Base-by-base conservation (phyloP, 2,888 invertebrate species). In the Ariolimax columbianus region DNA sequence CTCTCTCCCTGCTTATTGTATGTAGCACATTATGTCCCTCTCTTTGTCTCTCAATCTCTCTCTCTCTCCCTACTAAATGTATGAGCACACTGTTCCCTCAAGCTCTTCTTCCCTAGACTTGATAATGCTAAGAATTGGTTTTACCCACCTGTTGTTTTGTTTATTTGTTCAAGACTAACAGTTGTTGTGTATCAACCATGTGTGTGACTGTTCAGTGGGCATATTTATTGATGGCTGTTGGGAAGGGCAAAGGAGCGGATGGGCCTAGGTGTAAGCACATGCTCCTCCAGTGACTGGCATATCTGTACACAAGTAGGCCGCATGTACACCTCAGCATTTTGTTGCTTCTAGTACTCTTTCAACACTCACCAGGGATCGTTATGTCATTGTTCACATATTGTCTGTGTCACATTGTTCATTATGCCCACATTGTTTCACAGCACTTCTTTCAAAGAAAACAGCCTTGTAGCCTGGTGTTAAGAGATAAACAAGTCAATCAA, bases 291-390 rank as follows among this genome's bases (percentile, higher is more conserved):
- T 77, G 51, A 55, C 1, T 59, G 38, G 73, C 75, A 63, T 82
- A 38, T 84, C 55, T 79, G 68, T 73, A 77, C 84, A 84, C 84
- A 43, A 55, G n/a, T 84, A 84, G 84, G 38, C 33, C 36, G 85
- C 85, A 85, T 85, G 85, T 63, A 81, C 85, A 85, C 85, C 81
- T 81, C 77, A 81, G 85, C 85, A 85, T 85, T 85, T 81, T 85
- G 85, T 85, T 81, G 85, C 85, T 85, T 85, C 68, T 81, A 75
- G 85, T 85, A 75, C 75, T 85, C 79, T 84, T 47, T 70, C 66
- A 85, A 63, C 81, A 81, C 68, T 83, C 72, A 77, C 59, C 51
- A n/a, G 70, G 83, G 47, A 38, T 55, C 40, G 38, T 68, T 78
- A 51, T 72, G 33, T 79, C 19, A 68, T 36, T 66, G 19, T 79